Conservation (phyloP, 2,888 invertebrate genomes). For the Cheilosia urbana region DNA sequence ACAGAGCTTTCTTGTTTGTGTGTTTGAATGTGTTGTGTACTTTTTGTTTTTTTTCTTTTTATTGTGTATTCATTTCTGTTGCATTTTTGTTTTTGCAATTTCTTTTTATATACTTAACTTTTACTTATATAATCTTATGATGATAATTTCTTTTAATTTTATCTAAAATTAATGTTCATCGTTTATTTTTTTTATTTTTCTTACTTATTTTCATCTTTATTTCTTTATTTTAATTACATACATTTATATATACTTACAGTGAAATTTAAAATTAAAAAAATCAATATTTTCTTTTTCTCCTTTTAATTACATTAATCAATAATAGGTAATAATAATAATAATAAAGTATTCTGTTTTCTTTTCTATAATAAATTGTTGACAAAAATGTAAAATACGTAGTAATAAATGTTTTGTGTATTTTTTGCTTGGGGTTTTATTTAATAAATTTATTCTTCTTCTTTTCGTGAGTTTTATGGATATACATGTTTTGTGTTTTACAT, state of each 20-base stretch:
- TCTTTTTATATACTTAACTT: constrained; percentile 36
- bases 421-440: constrained; percentile 31
- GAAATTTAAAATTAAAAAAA: constrained; percentile 57
- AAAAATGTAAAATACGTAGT: constrained; percentile 63
- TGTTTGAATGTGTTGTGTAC: constrained; percentile 44
- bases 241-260: constrained; percentile 68
- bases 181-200: constrained; percentile 43
- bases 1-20: constrained; percentile 49
- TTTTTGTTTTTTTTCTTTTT: constrained; percentile 38
- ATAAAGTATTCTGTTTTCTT: constrained; percentile 54
- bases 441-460: constrained; percentile 8
- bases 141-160: constrained; percentile 63
- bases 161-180: constrained; percentile 51
- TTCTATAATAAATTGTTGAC: constrained; percentile 61
- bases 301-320: constrained; percentile 63
- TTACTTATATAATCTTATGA: constrained; percentile 57
- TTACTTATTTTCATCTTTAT: constrained; percentile 27
- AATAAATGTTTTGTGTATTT: constrained; percentile 40
- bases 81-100: constrained; percentile 28
- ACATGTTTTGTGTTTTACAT: constrained; percentile 30
- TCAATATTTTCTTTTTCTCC: constrained; percentile 34
- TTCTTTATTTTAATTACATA: constrained; percentile 60
- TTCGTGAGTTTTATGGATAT: constrained; percentile 56
- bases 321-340: constrained; percentile 7
- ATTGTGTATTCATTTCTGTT: constrained; percentile 48